Conservation (phyloP, 1,140 invertebrate species). For the Pollicipes pollicipes region DNA sequence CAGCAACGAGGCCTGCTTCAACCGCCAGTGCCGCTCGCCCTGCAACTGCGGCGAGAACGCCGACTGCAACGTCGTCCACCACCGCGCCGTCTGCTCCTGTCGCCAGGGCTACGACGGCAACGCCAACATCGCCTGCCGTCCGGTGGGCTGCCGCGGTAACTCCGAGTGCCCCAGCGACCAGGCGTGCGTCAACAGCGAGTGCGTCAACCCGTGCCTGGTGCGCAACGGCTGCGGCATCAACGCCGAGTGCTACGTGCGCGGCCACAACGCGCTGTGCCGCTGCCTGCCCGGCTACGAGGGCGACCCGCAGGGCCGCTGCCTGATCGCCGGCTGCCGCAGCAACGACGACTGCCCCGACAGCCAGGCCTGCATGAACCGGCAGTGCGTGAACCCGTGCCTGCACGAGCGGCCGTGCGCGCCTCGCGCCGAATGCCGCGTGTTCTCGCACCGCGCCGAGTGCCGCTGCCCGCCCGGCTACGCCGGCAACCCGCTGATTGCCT, state of each 20-base stretch:
- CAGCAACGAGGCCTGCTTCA: constrained; percentile 57
- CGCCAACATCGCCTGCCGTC: constrained; percentile 47
- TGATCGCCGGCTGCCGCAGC: constrained; percentile 63
- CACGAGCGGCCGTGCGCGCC: constrained; percentile 51
- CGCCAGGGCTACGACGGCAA: constrained; percentile 25
- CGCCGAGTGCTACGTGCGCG: constrained; percentile 58
- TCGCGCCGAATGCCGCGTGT: constrained; percentile 53
- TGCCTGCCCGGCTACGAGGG: constrained; percentile 62
- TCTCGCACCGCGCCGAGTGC: constrained; percentile 64
- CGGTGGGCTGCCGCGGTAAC: constrained; percentile 55
- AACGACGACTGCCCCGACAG: constrained; percentile 73
- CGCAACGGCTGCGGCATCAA: constrained; percentile 60
- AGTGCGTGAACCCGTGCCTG: constrained; percentile 69
- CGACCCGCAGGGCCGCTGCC: constrained; percentile 52
- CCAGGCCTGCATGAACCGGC: constrained; percentile 61
- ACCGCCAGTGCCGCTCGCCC: constrained; percentile 63
- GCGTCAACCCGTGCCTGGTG: constrained; percentile 60
- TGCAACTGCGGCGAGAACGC: constrained; percentile 73
- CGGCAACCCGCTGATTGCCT: constrained; percentile 66
- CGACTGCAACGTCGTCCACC: constrained; percentile 58
- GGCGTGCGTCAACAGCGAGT: constrained; percentile 64
- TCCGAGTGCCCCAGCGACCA: constrained; percentile 55
- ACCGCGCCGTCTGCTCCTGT: constrained; percentile 43
- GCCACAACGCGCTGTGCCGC: constrained; percentile 54
- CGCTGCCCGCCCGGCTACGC: constrained; percentile 47